phyloP scores from a whole-genome alignment of 1,140 invertebrate species.

The Leptinotarsa undecemlineata region DNA sequence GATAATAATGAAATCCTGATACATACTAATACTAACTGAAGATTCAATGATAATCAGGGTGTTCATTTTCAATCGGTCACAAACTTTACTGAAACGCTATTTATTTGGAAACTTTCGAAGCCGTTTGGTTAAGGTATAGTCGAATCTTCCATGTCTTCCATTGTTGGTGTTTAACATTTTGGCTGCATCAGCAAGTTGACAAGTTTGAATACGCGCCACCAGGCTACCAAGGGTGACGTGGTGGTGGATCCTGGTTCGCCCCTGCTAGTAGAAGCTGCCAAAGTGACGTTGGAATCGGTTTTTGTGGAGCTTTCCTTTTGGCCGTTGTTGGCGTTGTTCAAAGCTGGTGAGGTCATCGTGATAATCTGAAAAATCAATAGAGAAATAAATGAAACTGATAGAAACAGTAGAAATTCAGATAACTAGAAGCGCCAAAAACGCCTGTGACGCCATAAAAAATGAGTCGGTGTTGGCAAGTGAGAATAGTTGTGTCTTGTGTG shows the following conservation, averaged over 20 bases:
- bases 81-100: no score
- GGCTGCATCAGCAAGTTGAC: conserved; percentile 62
- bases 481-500: no score
- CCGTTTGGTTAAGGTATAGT: no score
- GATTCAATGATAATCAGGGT: no score
- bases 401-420: no score
- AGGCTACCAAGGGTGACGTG: conserved; percentile 54
- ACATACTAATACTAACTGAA: no score
- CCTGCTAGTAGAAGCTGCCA: conserved; percentile 35
- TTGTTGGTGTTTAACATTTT: conserved; percentile 55
- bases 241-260: conserved; percentile 28
- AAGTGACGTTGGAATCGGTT: conserved; percentile 39
- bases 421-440: no score
- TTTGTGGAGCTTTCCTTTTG: conserved; percentile 46
- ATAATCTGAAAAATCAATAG: conserved; percentile 21
- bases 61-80: no score
- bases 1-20: no score
- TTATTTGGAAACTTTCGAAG: no score
- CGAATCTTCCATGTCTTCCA: neutral
- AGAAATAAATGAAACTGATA: neutral
- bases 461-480: no score
- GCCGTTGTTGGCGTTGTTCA: conserved; percentile 47
- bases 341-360: conserved; percentile 53
- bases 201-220: conserved; percentile 61
- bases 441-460: no score